Evolutionary conservation across 2,797 vertebrate genomes (phyloP), one percentile per base, ranked within the genome.

Genomic region (Pelobates cultripes): DNA sequence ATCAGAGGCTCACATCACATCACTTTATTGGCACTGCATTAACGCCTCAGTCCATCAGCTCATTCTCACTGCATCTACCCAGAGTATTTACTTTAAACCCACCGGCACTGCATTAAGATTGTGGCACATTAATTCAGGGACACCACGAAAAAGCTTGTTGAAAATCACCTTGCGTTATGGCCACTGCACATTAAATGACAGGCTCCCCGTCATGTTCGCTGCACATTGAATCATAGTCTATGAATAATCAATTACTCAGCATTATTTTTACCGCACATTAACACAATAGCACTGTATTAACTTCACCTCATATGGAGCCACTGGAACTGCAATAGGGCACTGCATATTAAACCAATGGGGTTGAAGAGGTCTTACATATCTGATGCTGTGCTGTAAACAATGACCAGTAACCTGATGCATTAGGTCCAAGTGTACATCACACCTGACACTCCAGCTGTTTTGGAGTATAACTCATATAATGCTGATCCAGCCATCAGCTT

Each of bases 51-150:
- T 51, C 78, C 67, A 80, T 74, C 64, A 74, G 45, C 55, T 45
- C 41, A 70, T 70, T 80, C 66, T 43, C 60, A 63, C 44, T 74
- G 67, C 73, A 81, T 70, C 55, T 81, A 51, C 75, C 75, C 75
- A 76, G 74, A 75, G 51, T 15, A 63, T 80, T 74, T 53, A 68
- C 17, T 71, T 40, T 68, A 53, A 68, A 68, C 71, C 63, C 60
- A 80, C 72, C 43, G 64, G 47, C 66, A 45, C 71, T 80, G 63
- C 55, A 80, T 80, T 80, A 70, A 80, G 79, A 72, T 75, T 51
- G 61, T 51, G 41, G 41, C 51, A 70, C 73, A 63, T 75, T 81
- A 70, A 75, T 53, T 70, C 44, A 60, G 55, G 70, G 61, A 43
- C 78, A 73, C 47, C 66, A 28, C 73, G 28, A 75, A 28, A 43